phyloP scores from a whole-genome alignment of 2,113 vertebrate genomes.

The Mormoops blainvillei region DNA sequence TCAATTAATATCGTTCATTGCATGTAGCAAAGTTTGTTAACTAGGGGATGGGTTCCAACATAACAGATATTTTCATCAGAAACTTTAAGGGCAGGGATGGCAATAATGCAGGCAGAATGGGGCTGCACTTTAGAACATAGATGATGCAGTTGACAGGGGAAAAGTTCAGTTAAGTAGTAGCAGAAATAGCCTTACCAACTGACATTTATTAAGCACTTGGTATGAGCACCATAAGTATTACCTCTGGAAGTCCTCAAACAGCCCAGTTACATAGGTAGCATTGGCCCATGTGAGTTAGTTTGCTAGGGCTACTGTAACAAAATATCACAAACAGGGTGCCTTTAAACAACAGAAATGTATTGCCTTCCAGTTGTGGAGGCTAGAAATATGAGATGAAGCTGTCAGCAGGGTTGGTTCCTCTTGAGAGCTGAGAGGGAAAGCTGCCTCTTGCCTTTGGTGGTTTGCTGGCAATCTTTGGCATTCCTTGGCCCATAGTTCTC shows the following conservation, averaged over 20 bases:
- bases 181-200: neutral
- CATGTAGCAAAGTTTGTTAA: neutral
- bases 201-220: neutral
- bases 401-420: neutral
- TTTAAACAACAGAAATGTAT: neutral
- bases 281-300: neutral
- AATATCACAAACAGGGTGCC: neutral
- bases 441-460: neutral
- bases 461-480: neutral
- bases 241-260: neutral
- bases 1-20: conserved; percentile 20
- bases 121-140: neutral
- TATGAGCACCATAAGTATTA: neutral
- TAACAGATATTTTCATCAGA: neutral
- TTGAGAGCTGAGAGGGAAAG: neutral
- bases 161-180: neutral
- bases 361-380: neutral
- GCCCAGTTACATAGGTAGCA: neutral
- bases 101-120: neutral
- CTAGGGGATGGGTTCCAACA: neutral
- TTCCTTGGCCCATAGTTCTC: neutral
- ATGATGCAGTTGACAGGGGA: neutral
- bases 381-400: neutral
- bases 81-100: neutral
- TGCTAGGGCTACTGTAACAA: neutral